Conservation (phyloP, 2,113 vertebrate genomes). For the Pachycephala philippinensis region DNA sequence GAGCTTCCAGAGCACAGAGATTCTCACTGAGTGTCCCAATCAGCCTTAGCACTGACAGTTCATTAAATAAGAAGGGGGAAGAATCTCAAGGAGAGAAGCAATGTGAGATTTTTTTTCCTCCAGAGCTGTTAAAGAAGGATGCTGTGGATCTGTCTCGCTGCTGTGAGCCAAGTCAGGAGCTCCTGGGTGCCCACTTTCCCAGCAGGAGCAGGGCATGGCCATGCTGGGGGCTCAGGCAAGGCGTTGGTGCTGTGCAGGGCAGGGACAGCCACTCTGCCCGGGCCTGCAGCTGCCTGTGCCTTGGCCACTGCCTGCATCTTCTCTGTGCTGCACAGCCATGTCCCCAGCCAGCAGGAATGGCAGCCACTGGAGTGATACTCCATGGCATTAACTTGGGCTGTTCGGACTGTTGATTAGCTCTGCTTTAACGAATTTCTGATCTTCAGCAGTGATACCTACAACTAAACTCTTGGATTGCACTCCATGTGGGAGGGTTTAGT, state of each 20-base stretch:
- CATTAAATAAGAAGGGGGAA: background rate
- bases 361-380: background rate
- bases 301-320: background rate
- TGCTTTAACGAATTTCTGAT: background rate
- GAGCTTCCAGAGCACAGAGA: background rate
- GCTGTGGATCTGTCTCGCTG: background rate
- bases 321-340: background rate
- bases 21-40: fast-evolving
- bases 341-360: background rate
- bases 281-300: background rate
- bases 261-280: background rate
- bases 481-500: background rate
- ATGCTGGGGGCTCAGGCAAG: fast-evolving
- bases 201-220: background rate
- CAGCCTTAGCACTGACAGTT: background rate
- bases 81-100: background rate
- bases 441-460: background rate
- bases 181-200: background rate
- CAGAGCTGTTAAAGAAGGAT: background rate
- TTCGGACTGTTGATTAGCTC: background rate
- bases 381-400: background rate
- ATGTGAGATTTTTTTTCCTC: fast-evolving
- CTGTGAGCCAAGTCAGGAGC: background rate
- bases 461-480: background rate
- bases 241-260: background rate